phyloP scores from a whole-genome alignment of 2,113 vertebrate species.

The Leptosomus discolor region DNA sequence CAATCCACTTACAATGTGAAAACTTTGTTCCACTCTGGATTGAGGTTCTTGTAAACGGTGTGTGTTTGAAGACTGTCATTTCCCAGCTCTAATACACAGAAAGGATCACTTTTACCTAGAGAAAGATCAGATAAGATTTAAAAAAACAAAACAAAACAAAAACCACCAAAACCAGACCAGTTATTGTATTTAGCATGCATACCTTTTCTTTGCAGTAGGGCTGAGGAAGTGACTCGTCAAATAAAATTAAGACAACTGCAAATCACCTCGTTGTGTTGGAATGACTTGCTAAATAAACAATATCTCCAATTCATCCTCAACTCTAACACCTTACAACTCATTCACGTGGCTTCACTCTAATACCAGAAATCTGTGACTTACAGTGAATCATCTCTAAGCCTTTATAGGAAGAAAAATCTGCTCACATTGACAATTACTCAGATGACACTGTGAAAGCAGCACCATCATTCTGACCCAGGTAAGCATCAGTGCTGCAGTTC shows the following conservation, averaged over 20 bases:
- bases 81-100: conserved; percentile 89
- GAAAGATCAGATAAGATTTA: neutral
- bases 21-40: conserved; percentile 94
- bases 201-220: neutral
- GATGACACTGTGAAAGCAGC: neutral
- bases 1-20: conserved; percentile 88
- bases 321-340: neutral
- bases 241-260: neutral
- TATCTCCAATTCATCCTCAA: neutral
- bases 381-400: neutral
- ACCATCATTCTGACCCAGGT: neutral
- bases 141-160: neutral
- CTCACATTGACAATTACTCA: neutral
- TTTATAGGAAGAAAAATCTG: neutral
- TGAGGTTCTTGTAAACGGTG: conserved; percentile 88
- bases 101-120: conserved; percentile 92
- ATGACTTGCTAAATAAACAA: neutral
- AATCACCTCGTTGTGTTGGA: neutral
- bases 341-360: neutral
- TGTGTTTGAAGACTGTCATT: conserved; percentile 92
- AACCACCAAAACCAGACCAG: neutral
- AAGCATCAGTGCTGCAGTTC: neutral
- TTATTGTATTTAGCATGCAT: neutral
- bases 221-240: neutral
- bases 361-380: neutral